Conservation (phyloP, 1,140 invertebrate species). For the Uloborus diversus region DNA sequence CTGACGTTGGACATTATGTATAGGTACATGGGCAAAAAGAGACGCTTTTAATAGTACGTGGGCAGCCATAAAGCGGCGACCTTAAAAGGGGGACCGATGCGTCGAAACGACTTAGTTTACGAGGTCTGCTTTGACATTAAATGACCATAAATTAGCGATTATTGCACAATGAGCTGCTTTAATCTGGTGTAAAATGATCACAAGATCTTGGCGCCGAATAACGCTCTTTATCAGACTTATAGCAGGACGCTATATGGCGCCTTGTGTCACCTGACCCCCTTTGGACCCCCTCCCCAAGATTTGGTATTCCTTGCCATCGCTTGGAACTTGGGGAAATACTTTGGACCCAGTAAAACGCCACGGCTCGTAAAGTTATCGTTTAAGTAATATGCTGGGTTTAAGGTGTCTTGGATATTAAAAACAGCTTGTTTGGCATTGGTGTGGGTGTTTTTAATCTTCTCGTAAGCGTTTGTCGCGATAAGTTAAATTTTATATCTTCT, state of each 20-base stretch:
- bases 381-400: too few relatives aligned
- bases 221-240: conserved; percentile 51
- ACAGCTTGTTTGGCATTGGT: too few relatives aligned
- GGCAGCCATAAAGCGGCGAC: conserved; percentile 43
- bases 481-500: too few relatives aligned
- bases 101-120: conserved; percentile 51
- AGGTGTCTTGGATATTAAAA: too few relatives aligned
- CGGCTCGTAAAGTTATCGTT: too few relatives aligned
- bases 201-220: conserved; percentile 1
- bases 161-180: conserved; percentile 52
- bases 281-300: too few relatives aligned
- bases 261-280: conserved; percentile 22
- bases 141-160: conserved; percentile 55
- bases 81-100: conserved; percentile 9
- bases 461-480: too few relatives aligned
- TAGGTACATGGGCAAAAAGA: conserved; percentile 20
- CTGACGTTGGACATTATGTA: conserved; percentile 6
- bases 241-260: neutral
- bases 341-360: too few relatives aligned
- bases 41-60: conserved; percentile 16
- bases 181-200: conserved; percentile 54
- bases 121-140: conserved; percentile 51
- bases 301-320: too few relatives aligned
- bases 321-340: too few relatives aligned
- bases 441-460: too few relatives aligned